Percentiles rank a stretch among this genome's conserved stretches.
Evolutionary conservation across 2,113 vertebrate species (phyloP).

Genomic region (Tretioscincus oriximinensis): DNA sequence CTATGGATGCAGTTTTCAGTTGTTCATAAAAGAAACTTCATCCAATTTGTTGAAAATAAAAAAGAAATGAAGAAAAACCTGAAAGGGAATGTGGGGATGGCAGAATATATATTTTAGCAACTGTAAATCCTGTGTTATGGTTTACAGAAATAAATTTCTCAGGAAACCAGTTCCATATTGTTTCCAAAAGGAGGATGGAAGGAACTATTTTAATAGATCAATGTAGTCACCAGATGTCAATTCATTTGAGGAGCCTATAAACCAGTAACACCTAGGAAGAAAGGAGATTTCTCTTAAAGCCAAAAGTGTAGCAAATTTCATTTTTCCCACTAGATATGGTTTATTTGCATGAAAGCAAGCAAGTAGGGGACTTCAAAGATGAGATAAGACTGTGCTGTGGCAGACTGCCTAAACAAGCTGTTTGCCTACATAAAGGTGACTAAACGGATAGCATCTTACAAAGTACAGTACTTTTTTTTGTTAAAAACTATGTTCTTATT

Average conservation of each 20-base stretch:
- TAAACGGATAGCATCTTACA: conserved; percentile 1
- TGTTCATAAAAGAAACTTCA: neutral
- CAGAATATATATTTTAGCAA: no score
- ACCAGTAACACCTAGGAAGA: neutral
- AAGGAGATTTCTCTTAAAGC: neutral
- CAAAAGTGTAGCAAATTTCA: neutral
- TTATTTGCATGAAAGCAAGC: neutral
- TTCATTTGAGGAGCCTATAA: no score
- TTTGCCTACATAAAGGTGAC: neutral
- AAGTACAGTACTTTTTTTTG: neutral
- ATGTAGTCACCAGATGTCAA: no score
- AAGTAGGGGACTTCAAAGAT: neutral
- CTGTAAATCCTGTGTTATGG: no score
- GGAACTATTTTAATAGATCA: no score
- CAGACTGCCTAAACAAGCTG: neutral
- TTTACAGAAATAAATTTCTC: no score
- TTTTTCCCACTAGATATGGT: neutral
- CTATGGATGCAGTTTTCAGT: no score
- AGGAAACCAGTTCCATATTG: no score
- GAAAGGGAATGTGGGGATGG: neutral
- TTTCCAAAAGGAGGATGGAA: no score
- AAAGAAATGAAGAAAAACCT: neutral
- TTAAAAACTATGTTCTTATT: neutral
- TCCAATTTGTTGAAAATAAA: conserved; percentile 5
- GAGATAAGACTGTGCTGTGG: neutral